phyloP scores from a whole-genome alignment of 2,797 vertebrate species.

The Myotis vivesi region DNA sequence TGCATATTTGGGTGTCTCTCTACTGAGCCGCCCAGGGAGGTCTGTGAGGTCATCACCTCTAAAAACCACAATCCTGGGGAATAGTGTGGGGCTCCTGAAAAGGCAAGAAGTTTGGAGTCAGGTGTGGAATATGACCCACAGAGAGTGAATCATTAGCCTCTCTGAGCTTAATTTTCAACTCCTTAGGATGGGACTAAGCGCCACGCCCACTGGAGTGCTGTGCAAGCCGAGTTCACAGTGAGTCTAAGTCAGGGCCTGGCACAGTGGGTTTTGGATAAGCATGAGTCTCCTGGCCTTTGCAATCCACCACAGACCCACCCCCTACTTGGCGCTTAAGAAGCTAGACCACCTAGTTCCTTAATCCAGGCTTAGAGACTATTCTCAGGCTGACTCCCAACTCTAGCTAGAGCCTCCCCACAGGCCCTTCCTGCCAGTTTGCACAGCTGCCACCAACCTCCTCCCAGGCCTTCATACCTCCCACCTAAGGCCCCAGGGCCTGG shows the following conservation, averaged over 20 bases:
- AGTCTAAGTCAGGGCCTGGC: not conserved
- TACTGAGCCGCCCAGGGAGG: not conserved
- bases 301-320: not conserved
- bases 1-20: not conserved
- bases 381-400: not conserved
- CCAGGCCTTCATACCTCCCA: not conserved
- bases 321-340: not conserved
- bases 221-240: not conserved
- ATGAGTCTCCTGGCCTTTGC: not conserved
- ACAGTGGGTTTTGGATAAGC: not conserved
- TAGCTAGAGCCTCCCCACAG: not conserved
- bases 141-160: not conserved
- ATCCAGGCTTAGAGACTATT: not conserved
- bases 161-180: not conserved
- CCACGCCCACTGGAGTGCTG: accelerated
- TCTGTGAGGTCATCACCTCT: not conserved
- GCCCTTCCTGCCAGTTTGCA: not conserved
- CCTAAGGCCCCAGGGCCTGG: not conserved
- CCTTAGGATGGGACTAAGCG: not conserved
- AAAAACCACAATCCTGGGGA: not conserved
- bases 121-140: not conserved
- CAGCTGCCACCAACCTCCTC: not conserved
- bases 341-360: not conserved
- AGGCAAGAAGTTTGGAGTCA: not conserved
- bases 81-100: not conserved